These are phyloP conservation scores for Sycophaga agraensis DNA, from an alignment of 1,140 invertebrate species.

Conservation along the genomic window DNA sequence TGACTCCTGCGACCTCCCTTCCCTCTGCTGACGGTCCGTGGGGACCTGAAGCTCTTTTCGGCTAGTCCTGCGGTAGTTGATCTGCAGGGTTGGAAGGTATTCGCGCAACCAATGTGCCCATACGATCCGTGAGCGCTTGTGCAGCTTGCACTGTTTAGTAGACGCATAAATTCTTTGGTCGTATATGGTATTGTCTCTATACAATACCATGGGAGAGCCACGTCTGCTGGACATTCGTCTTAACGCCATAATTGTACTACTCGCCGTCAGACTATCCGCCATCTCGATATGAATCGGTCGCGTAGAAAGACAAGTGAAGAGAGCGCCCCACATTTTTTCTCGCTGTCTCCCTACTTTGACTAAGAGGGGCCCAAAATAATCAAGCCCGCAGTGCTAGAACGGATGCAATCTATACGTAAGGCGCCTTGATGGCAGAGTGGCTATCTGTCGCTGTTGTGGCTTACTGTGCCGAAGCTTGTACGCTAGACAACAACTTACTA, in stretches of 20 bases:
- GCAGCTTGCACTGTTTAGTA: too few species aligned
- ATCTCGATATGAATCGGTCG: conserved; percentile 30
- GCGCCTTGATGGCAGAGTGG: conserved; percentile 33
- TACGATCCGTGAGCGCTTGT: too few species aligned
- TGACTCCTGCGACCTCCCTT: too few species aligned
- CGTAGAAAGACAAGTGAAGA: neutral
- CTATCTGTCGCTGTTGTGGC: conserved; percentile 20
- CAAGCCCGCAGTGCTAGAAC: neutral
- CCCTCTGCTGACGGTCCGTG: too few species aligned
- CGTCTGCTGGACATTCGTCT: conserved; percentile 2
- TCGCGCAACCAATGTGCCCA: too few species aligned
- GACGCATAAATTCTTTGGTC: too few species aligned
- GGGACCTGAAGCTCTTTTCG: too few species aligned
- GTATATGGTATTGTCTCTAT: conserved; percentile 37
- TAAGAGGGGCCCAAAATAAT: conserved; percentile 6
- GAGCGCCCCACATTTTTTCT: conserved; percentile 2
- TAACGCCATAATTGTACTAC: conserved; percentile 23
- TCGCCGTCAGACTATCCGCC: neutral
- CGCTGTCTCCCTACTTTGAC: neutral
- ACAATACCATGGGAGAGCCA: conserved; percentile 8
- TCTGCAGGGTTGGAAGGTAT: too few species aligned
- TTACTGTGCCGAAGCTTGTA: neutral
- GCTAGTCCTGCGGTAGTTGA: too few species aligned
- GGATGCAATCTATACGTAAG: conserved; percentile 28
- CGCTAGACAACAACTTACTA: neutral